Evolutionary conservation across 2,888 invertebrate species (phyloP).

Genomic region (Cosmia pyralina): DNA sequence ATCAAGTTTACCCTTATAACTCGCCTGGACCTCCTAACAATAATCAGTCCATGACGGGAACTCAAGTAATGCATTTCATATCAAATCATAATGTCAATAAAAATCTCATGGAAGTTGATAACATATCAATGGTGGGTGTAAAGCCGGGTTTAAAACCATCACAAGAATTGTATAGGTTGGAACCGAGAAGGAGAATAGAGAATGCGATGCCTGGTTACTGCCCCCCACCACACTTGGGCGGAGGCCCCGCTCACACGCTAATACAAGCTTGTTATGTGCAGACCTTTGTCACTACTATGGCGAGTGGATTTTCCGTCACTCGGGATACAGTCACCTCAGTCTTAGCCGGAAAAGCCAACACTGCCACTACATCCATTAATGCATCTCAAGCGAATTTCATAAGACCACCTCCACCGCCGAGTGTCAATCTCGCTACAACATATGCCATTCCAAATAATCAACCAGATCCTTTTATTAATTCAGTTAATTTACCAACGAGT

Average conservation of each 20-base stretch:
- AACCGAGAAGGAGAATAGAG: slow-evolving; percentile 78
- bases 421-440: slow-evolving; percentile 83
- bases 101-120: slow-evolving; percentile 88
- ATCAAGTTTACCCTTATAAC: slow-evolving; percentile 79
- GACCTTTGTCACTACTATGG: slow-evolving; percentile 88
- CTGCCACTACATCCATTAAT: slow-evolving; percentile 94
- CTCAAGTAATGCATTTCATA: slow-evolving; percentile 89
- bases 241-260: slow-evolving; percentile 84
- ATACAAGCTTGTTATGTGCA: slow-evolving; percentile 86
- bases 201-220: slow-evolving; percentile 87
- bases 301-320: slow-evolving; percentile 94
- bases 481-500: slow-evolving; percentile 86
- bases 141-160: slow-evolving; percentile 78
- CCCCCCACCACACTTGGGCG: slow-evolving; percentile 86
- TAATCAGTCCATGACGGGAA: slow-evolving; percentile 78
- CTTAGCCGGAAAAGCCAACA: slow-evolving; percentile 93
- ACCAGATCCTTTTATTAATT: slow-evolving; percentile 86
- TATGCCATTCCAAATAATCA: slow-evolving; percentile 87
- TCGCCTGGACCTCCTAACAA: slow-evolving; percentile 82
- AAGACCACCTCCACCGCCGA: slow-evolving; percentile 84
- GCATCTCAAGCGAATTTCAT: slow-evolving; percentile 88
- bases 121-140: slow-evolving; percentile 88
- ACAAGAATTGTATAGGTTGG: slow-evolving; percentile 78
- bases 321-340: slow-evolving; percentile 96
- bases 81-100: slow-evolving; percentile 88